Evolutionary conservation across 2,797 vertebrate species (phyloP), one percentile per base, ranked within the genome.

Genomic region (Poecilia gillii): DNA sequence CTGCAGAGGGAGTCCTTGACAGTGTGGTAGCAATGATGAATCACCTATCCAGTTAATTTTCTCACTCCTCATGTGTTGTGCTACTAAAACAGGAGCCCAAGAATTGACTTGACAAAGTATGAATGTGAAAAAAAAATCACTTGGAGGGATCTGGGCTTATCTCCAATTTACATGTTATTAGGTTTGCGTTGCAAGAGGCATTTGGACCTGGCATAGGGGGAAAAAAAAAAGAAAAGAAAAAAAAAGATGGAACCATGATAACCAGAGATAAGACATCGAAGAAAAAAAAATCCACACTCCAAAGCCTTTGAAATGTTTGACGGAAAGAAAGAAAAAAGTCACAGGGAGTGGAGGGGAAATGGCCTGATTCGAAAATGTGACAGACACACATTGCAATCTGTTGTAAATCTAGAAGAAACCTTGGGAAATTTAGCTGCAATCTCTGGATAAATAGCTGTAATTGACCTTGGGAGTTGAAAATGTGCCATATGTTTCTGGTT

Each of bases 1-100:
- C 97, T 97, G 97, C 97, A 97, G 97, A 97, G 97, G 97, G 98
- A 99, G 98, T 98, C 97, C 97, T 98, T 99, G 98, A 99, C 98
- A 99, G 98, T 98, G 97, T 97, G 94, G 97, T 98, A 97, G 98
- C 97, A 97, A 97, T 99, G 98, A 99, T 99, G 98, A 99, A 99
- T 99, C 97, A 99, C 98, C 97, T 97, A 98, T 96, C 97, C 97
- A 97, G 97, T 99, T 99, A 98, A 99, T 99, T 99, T 98, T 99
- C 98, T 99, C 97, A 97, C 97, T 96, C 97, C 97, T 98, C 97
- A 96, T 97, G 97, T 98, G 97, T 97, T 99, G 97, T 98, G 97
- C 96, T 96, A 96, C 97, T 98, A 98, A 99, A 98, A 97, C 97
- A 97, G 96, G 96, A 96, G 96, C 97, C 97, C 96, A 97, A 97